Conservation (phyloP, 1,140 invertebrate species). For the Popillia japonica region DNA sequence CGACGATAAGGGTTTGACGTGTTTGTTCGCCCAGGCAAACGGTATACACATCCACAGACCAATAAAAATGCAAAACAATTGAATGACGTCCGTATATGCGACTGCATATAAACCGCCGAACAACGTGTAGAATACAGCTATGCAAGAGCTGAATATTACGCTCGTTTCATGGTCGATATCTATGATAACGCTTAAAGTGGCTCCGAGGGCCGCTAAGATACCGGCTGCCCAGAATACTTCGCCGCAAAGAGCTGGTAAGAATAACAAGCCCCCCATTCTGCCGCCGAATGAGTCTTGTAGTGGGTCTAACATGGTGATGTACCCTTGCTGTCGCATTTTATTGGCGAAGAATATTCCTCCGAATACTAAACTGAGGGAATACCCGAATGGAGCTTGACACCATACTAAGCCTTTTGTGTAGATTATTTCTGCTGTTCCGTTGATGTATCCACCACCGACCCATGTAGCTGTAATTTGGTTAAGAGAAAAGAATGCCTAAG, state of each 20-base stretch:
- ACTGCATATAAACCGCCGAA: conserved; percentile 98
- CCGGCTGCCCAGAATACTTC: conserved; percentile 68
- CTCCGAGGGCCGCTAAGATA: conserved; percentile 68
- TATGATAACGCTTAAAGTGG: conserved; percentile 95
- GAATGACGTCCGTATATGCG: conserved; percentile 98
- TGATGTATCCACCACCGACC: conserved; percentile 99
- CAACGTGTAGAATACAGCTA: conserved; percentile 97
- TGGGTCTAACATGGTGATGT: conserved; percentile 99
- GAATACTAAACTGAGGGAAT: conserved; percentile 92
- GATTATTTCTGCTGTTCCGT: conserved; percentile 96
- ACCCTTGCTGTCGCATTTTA: conserved; percentile 96
- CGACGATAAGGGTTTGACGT: conserved; percentile 79
- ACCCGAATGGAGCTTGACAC: conserved; percentile 98
- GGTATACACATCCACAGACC: conserved; percentile 98
- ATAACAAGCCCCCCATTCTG: conserved; percentile 95
- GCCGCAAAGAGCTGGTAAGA: conserved; percentile 94
- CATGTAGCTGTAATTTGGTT: conserved; percentile 80
- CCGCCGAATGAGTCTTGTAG: conserved; percentile 95
- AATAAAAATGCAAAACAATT: conserved; percentile 98
- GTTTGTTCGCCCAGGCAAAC: conserved; percentile 88
- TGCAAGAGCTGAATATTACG: conserved; percentile 93
- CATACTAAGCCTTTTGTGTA: conserved; percentile 91
- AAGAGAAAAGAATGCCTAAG: conserved; percentile 26
- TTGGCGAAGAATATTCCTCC: conserved; percentile 98
- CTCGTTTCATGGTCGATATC: conserved; percentile 92